Evolutionary conservation across 2,888 invertebrate genomes (phyloP).

Genomic region (Rhodophaea formosa): DNA sequence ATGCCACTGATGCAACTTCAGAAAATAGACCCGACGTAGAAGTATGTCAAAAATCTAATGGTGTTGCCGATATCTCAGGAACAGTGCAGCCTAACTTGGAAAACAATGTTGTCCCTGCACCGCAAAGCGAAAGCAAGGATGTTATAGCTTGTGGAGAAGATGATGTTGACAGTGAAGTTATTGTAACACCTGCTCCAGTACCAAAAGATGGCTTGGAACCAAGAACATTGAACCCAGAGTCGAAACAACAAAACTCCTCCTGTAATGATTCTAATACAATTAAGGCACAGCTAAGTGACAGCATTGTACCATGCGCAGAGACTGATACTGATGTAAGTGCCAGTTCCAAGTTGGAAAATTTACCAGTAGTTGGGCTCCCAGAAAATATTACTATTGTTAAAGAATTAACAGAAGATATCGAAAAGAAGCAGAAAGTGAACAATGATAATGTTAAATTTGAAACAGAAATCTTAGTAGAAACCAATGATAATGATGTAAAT

Average conservation of each 20-base stretch:
- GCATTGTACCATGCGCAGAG: background rate
- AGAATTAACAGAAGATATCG: constrained; percentile 27
- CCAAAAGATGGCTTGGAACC: background rate
- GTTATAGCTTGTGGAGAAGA: background rate
- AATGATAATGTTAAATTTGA: constrained; percentile 57
- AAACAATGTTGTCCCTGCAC: constrained; percentile 4
- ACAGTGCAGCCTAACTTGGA: constrained; percentile 26
- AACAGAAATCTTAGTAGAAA: constrained; percentile 69
- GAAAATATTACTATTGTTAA: constrained; percentile 32
- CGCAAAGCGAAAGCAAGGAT: constrained; percentile 20
- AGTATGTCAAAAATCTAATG: constrained; percentile 65
- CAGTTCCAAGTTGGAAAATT: constrained; percentile 26
- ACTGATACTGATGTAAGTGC: constrained; percentile 12
- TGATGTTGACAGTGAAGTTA: background rate
- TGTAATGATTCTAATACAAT: background rate
- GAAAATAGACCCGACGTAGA: constrained; percentile 38
- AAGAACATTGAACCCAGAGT: background rate
- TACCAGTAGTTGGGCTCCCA: constrained; percentile 8
- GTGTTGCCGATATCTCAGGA: constrained; percentile 48
- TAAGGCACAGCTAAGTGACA: background rate
- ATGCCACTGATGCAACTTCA: constrained; percentile 38
- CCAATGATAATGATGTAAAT: constrained; percentile 51
- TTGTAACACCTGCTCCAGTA: background rate
- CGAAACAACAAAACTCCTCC: background rate
- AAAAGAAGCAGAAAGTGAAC: background rate